phyloP scores from a whole-genome alignment of 2,888 invertebrate genomes.

The Tipula lateralis region DNA sequence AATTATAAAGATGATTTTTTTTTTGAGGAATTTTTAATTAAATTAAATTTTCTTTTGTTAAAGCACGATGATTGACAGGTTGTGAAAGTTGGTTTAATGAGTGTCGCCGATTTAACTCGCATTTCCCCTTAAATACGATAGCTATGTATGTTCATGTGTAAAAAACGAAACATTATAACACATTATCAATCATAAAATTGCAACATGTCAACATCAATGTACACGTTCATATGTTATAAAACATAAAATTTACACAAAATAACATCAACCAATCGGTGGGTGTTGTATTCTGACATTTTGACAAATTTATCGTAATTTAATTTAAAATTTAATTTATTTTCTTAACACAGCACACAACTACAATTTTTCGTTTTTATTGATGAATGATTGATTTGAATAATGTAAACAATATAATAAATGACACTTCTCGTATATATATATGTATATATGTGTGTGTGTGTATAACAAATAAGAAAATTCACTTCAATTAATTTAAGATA shows the following conservation, averaged over 20 bases:
- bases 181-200: conserved; percentile 1
- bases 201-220: neutral
- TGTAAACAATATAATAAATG: neutral
- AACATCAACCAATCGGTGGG: neutral
- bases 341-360: neutral
- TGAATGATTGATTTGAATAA: neutral
- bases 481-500: conserved; percentile 2
- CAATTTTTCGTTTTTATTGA: neutral
- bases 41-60: neutral
- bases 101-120: neutral
- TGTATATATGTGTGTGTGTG: neutral
- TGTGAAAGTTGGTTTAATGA: neutral
- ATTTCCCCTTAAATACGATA: neutral
- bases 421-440: neutral
- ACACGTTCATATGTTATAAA: neutral
- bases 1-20: neutral
- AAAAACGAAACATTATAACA: neutral
- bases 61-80: neutral
- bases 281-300: neutral
- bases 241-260: neutral
- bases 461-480: neutral
- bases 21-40: neutral
- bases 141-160: neutral
- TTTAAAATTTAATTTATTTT: neutral
- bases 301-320: conserved; percentile 24